Percentiles rank a stretch among this genome's conserved stretches.
phyloP scores from a whole-genome alignment of 2,888 invertebrate genomes.

The Tubulanus polymorphus region DNA sequence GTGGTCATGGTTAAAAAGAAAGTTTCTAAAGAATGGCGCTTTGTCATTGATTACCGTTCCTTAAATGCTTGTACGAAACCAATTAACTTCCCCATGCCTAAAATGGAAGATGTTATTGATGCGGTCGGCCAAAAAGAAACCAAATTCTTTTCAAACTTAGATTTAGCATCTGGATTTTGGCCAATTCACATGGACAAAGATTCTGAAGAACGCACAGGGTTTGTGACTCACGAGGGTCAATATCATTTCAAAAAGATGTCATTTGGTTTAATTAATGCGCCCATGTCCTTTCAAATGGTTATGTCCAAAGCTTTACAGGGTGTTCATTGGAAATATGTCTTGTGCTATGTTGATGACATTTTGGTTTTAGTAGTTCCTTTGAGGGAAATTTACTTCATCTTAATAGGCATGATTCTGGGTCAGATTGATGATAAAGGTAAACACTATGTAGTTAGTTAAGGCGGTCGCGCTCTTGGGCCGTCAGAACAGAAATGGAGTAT shows the following conservation, averaged over 20 bases:
- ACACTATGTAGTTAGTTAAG: constrained; percentile 6
- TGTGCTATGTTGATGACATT: constrained; percentile 8
- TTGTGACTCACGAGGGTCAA: background rate
- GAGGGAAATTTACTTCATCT: constrained; percentile 1
- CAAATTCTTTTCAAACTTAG: background rate
- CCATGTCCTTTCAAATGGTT: background rate
- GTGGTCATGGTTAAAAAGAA: background rate
- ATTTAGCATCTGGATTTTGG: background rate
- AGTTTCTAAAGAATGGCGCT: background rate
- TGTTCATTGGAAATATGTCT: background rate
- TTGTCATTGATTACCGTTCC: constrained; percentile 16
- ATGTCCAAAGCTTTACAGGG: background rate
- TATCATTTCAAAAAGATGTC: background rate
- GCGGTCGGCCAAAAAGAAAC: background rate
- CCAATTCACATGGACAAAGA: background rate
- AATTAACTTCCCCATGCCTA: background rate
- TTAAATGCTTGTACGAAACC: constrained; percentile 19
- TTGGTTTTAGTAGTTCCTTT: constrained; percentile 1
- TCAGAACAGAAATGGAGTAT: constrained; percentile 20
- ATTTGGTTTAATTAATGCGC: background rate
- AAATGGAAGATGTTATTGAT: background rate
- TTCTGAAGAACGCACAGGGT: background rate
- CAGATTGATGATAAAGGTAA: constrained; percentile 14
- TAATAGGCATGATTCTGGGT: constrained; percentile 19
- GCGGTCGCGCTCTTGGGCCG: background rate